These are phyloP conservation scores for Macrosoma leucophasiata DNA, from an alignment of 2,888 invertebrate species.

Conservation along the genomic window DNA sequence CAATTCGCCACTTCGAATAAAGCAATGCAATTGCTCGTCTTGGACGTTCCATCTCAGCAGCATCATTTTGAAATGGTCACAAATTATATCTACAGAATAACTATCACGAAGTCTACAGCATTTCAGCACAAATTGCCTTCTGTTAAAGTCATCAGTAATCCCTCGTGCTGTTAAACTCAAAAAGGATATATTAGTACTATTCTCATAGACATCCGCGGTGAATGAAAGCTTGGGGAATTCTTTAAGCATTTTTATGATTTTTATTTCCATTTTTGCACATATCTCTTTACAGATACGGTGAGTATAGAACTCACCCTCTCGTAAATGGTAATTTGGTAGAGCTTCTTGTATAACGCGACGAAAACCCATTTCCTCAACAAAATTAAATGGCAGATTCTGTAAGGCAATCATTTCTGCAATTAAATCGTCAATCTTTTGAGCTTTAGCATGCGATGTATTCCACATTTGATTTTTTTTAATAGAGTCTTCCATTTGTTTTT, in stretches of 20 bases:
- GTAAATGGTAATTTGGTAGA: slow-evolving; percentile 27
- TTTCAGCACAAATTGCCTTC: slow-evolving; percentile 18
- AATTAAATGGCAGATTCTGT: slow-evolving; percentile 28
- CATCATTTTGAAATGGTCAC: not conserved
- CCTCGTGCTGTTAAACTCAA: slow-evolving; percentile 27
- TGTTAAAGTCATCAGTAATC: slow-evolving; percentile 22
- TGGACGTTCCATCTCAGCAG: slow-evolving; percentile 2
- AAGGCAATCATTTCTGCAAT: slow-evolving; percentile 30
- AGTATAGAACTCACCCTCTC: slow-evolving; percentile 26
- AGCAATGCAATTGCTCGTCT: slow-evolving; percentile 7
- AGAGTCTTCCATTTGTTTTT: too few species aligned
- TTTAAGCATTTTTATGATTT: slow-evolving; percentile 23
- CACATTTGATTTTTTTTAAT: slow-evolving; percentile 21
- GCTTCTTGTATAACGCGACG: slow-evolving; percentile 21
- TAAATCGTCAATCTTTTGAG: slow-evolving; percentile 24
- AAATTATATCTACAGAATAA: not conserved
- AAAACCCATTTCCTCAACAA: slow-evolving; percentile 30
- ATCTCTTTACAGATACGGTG: slow-evolving; percentile 22
- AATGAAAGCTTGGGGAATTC: slow-evolving; percentile 28
- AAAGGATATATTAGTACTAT: slow-evolving; percentile 28
- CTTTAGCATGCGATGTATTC: slow-evolving; percentile 22
- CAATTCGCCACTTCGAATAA: slow-evolving; percentile 13
- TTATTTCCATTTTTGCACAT: slow-evolving; percentile 22
- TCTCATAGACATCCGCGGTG: slow-evolving; percentile 28
- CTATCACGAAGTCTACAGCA: not conserved